A percentile compares a stretch with the other conserved stretches of the same genome.
phyloP scores from a whole-genome alignment of 2,888 invertebrate genomes.

The Philaethria dido region DNA sequence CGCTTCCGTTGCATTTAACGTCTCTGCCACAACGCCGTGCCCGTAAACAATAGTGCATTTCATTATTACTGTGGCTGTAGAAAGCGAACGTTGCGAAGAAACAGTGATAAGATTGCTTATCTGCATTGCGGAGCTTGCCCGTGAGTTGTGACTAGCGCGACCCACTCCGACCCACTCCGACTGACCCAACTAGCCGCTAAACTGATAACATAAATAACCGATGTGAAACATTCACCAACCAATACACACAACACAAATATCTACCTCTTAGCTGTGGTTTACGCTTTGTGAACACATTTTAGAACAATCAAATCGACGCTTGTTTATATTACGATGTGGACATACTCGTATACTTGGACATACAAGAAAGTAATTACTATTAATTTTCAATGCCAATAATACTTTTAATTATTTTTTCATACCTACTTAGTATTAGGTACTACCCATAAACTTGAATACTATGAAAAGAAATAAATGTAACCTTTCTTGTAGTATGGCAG shows the following conservation, averaged over 20 bases:
- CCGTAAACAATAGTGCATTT: constrained; percentile 66
- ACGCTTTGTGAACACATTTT: too few relatives aligned
- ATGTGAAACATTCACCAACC: neutral
- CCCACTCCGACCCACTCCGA: constrained; percentile 26
- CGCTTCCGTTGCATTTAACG: neutral
- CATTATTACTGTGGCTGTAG: constrained; percentile 55
- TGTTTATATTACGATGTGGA: too few relatives aligned
- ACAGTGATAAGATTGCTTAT: constrained; percentile 65
- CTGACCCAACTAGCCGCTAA: neutral
- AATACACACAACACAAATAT: too few relatives aligned
- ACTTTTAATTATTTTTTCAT: too few relatives aligned
- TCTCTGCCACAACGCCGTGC: neutral
- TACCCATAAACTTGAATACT: neutral
- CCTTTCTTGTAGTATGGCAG: constrained; percentile 96
- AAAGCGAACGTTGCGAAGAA: constrained; percentile 61
- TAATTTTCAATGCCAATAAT: too few relatives aligned
- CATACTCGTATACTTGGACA: too few relatives aligned
- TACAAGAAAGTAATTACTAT: too few relatives aligned
- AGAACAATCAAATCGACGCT: too few relatives aligned
- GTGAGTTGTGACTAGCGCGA: neutral
- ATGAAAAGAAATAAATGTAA: constrained; percentile 59
- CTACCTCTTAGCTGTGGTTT: too few relatives aligned
- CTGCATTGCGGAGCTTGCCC: constrained; percentile 45
- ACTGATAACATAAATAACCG: neutral
- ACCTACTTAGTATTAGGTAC: too few relatives aligned